Percentiles rank a stretch among this genome's conserved stretches.
phyloP scores from a whole-genome alignment of 2,797 vertebrate genomes.

The Coluber constrictor region DNA sequence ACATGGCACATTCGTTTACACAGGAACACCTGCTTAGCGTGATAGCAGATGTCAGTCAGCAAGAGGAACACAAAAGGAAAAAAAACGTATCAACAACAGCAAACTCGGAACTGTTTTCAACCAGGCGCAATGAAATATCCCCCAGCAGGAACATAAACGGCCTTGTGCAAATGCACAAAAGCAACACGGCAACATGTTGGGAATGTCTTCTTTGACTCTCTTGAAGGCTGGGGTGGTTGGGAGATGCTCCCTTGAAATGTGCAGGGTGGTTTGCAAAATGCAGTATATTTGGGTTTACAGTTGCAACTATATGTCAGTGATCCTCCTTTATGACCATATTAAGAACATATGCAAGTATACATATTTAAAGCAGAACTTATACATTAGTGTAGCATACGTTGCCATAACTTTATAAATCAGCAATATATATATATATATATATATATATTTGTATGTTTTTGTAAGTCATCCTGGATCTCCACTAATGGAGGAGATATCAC shows the following conservation, averaged over 20 bases:
- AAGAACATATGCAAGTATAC: neutral
- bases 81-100: slow-evolving; percentile 73
- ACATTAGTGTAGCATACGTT: neutral
- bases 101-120: slow-evolving; percentile 68
- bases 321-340: neutral
- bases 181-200: neutral
- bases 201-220: slow-evolving; percentile 31
- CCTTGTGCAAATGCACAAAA: slow-evolving; percentile 38
- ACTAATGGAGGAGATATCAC: no score
- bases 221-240: neutral
- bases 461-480: no score
- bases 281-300: neutral
- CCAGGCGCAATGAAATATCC: slow-evolving; percentile 48
- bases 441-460: no score
- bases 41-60: slow-evolving; percentile 99
- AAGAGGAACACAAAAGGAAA: slow-evolving; percentile 86
- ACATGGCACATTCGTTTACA: slow-evolving; percentile 96
- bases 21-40: slow-evolving; percentile 99
- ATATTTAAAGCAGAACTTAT: neutral
- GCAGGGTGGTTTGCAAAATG: slow-evolving; percentile 24
- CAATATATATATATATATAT: rapidly evolving
- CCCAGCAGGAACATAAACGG: slow-evolving; percentile 40
- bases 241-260: slow-evolving; percentile 18
- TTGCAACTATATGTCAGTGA: slow-evolving; percentile 21
- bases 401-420: neutral